Evolutionary conservation across 2,113 vertebrate genomes (phyloP).

Genomic region (Numenius arquata): DNA sequence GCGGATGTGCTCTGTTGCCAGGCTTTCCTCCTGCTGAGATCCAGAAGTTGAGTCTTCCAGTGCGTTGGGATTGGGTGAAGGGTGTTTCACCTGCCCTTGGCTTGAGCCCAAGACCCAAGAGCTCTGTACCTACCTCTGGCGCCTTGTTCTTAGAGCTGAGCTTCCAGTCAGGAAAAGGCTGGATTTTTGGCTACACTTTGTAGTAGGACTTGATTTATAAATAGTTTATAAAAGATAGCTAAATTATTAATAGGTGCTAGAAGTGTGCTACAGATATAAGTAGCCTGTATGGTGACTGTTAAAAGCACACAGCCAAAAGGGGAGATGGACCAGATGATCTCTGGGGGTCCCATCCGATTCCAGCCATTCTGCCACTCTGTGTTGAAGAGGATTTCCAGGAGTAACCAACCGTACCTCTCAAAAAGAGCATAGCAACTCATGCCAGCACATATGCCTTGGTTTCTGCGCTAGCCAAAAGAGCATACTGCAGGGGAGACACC

Average conservation of each 20-base stretch:
- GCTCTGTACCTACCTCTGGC: background rate
- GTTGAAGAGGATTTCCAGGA: background rate
- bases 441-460: background rate
- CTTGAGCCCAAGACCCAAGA: background rate
- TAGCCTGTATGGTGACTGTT: background rate
- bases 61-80: background rate
- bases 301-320: background rate
- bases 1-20: background rate
- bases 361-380: background rate
- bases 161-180: background rate
- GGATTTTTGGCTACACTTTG: background rate
- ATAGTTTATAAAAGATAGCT: background rate
- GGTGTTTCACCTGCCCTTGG: background rate
- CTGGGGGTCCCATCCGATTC: background rate
- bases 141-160: background rate
- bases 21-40: background rate
- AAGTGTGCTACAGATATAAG: background rate
- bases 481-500: background rate
- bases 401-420: background rate
- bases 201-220: background rate
- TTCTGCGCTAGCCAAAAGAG: background rate
- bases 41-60: background rate
- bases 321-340: background rate
- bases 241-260: background rate
- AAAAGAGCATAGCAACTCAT: background rate